These are phyloP conservation scores for Zoanthus gigantus DNA, from an alignment of 92 coral and sea anemone genomes.

Conservation along the genomic window DNA sequence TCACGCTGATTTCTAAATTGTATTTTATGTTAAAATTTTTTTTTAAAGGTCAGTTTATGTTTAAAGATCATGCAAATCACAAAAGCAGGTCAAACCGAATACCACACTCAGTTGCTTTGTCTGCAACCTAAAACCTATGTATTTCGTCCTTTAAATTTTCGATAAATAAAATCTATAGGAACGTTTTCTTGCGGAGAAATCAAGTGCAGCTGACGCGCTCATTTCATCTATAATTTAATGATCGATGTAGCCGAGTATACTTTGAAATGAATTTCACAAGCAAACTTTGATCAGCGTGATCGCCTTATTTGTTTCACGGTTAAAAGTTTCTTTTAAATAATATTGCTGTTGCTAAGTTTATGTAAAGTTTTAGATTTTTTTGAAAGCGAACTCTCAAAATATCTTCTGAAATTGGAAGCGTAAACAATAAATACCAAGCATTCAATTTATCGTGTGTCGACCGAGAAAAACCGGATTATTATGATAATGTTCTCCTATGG, in stretches of 20 bases:
- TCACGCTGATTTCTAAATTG: neutral
- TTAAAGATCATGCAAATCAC: neutral
- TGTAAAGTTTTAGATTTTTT: neutral
- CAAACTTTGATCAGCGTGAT: slow-evolving; percentile 18
- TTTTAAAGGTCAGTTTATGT: neutral
- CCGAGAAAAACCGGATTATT: neutral
- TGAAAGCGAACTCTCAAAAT: slow-evolving; percentile 10
- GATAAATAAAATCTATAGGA: neutral
- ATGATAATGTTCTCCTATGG: slow-evolving; percentile 4
- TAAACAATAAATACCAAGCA: slow-evolving; percentile 30
- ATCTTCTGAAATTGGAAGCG: neutral
- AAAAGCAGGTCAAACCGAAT: neutral
- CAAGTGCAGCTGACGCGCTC: slow-evolving; percentile 15
- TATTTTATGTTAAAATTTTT: neutral
- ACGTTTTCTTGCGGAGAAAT: neutral
- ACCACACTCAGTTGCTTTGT: neutral
- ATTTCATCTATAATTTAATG: slow-evolving; percentile 41
- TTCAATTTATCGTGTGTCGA: neutral
- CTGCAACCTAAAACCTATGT: neutral
- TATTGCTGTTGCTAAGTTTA: neutral
- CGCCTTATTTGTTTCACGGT: neutral
- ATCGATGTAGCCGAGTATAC: slow-evolving; percentile 9
- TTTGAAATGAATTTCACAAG: neutral
- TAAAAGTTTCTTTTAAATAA: neutral
- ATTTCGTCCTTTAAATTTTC: neutral